phyloP scores from a whole-genome alignment of 2,888 invertebrate genomes.

The Sinelater perroti region DNA sequence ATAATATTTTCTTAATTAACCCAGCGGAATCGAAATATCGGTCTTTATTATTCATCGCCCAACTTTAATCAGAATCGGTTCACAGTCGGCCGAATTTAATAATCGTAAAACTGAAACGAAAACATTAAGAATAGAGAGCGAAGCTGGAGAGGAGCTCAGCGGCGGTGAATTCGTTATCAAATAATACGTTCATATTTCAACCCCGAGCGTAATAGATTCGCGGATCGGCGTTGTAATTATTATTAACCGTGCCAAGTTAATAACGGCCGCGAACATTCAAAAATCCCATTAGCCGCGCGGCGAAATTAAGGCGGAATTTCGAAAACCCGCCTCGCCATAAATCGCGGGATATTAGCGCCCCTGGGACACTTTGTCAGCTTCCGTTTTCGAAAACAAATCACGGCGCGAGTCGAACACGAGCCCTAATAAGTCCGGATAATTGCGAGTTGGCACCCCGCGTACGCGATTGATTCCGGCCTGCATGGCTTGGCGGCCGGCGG shows the following conservation, averaged over 20 bases:
- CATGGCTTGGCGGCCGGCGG: constrained; percentile 20
- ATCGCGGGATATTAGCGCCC: constrained; percentile 16
- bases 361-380: constrained; percentile 18
- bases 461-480: constrained; percentile 29
- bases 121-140: constrained; percentile 43
- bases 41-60: constrained; percentile 36
- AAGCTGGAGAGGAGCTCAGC: constrained; percentile 23
- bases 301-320: constrained; percentile 24
- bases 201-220: constrained; percentile 41
- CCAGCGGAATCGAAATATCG: constrained; percentile 38
- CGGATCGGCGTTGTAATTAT: constrained; percentile 42
- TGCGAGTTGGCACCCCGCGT: constrained; percentile 23
- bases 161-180: constrained; percentile 43
- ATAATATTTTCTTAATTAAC: constrained; percentile 37
- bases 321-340: constrained; percentile 16
- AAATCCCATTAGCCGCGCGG: constrained; percentile 26
- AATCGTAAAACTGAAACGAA: constrained; percentile 45
- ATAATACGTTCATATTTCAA: constrained; percentile 44
- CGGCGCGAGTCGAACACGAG: constrained; percentile 7
- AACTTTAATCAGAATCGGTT: constrained; percentile 43
- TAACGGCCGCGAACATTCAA: constrained; percentile 29
- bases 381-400: constrained; percentile 10
- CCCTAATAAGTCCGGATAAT: constrained; percentile 27
- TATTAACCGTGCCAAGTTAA: constrained; percentile 38
- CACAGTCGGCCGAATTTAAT: constrained; percentile 44